Conservation (phyloP, 2,113 vertebrate genomes). For the Atlantisia rogersi region DNA sequence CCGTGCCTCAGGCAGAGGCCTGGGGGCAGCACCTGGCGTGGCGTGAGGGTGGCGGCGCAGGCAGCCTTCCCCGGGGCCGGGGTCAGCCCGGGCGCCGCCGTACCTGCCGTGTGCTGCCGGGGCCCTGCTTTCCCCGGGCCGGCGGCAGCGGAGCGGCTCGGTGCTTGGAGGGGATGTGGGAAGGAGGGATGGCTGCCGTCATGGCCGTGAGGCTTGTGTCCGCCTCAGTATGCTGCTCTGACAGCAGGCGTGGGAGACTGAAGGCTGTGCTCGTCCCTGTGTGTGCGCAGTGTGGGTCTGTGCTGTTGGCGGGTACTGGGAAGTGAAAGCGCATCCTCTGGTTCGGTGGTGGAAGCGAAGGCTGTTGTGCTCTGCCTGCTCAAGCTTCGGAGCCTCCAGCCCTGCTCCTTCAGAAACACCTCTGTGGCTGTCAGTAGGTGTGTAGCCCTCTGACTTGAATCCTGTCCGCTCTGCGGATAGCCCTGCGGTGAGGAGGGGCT, state of each 20-base stretch:
- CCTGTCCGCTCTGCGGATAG: not conserved
- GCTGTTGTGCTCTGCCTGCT: fast-evolving
- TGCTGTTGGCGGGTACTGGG: fast-evolving
- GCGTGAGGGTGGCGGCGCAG: not conserved
- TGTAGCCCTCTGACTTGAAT: not conserved
- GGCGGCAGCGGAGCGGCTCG: fast-evolving
- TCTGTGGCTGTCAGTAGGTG: fast-evolving
- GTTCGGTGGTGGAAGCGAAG: not conserved
- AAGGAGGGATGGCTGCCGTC: fast-evolving
- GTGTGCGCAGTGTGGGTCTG: fast-evolving
- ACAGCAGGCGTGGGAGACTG: fast-evolving
- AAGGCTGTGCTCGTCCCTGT: fast-evolving
- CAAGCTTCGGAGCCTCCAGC: fast-evolving
- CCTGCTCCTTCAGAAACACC: not conserved
- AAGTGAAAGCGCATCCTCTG: fast-evolving
- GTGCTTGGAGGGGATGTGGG: not conserved
- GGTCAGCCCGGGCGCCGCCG: fast-evolving
- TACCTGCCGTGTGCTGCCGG: not conserved
- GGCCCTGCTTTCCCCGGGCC: fast-evolving
- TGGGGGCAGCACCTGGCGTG: not conserved
- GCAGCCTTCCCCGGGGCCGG: not conserved
- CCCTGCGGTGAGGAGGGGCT: not conserved
- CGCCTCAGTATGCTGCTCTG: not conserved
- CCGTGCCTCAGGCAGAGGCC: not conserved
- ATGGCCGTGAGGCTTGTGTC: fast-evolving